Conservation (phyloP, 2,113 vertebrate species). For the Rhizomys pruinosus region DNA sequence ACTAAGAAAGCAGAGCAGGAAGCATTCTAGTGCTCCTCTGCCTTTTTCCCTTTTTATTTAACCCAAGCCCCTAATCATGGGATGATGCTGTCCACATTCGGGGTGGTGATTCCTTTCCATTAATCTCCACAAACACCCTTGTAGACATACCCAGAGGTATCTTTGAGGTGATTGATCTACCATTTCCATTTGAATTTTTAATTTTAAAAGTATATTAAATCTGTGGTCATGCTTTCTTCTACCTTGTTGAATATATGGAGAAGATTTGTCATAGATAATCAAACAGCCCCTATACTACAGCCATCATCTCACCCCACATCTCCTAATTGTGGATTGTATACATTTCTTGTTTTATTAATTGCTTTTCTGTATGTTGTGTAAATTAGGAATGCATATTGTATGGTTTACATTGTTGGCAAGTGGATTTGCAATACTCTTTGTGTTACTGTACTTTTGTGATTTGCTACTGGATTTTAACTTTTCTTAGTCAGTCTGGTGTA, state of each 20-base stretch:
- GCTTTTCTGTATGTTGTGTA: neutral
- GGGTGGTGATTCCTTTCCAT: neutral
- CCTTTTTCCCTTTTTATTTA: neutral
- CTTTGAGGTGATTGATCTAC: neutral
- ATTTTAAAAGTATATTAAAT: neutral
- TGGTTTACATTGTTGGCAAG: neutral
- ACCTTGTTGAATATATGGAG: neutral
- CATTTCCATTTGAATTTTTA: neutral
- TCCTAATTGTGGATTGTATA: neutral
- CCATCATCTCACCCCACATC: neutral
- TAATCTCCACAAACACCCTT: no score
- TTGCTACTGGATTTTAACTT: neutral
- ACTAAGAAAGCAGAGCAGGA: neutral
- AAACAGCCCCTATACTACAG: neutral
- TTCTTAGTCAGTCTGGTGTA: neutral
- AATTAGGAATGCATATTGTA: neutral
- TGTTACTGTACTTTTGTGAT: neutral
- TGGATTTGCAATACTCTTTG: neutral
- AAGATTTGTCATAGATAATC: neutral
- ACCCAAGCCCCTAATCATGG: no score
- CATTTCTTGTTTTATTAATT: neutral
- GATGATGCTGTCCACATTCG: neutral
- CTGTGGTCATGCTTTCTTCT: neutral
- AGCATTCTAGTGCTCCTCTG: neutral
- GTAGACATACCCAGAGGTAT: neutral